These are phyloP conservation scores for Ametastegia equiseti DNA, from an alignment of 2,888 invertebrate species.

Conservation along the genomic window DNA sequence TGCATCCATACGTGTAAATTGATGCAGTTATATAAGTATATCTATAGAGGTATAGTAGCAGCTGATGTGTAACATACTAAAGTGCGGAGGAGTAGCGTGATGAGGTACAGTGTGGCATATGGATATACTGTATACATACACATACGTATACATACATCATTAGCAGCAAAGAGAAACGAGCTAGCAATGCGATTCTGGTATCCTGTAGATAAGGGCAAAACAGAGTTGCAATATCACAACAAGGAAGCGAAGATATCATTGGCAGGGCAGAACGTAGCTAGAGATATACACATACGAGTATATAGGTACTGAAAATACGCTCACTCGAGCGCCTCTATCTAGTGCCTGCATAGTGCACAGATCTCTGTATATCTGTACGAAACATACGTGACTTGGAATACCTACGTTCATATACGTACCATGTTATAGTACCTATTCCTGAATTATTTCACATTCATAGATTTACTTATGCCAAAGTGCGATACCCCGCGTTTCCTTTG, in stretches of 20 bases:
- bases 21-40: too few species aligned
- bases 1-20: conserved; percentile 1
- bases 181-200: conserved; percentile 27
- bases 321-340: conserved; percentile 15
- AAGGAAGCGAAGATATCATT: conserved; percentile 30
- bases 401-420: background rate
- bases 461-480: background rate
- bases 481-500: too few species aligned
- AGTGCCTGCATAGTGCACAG: background rate
- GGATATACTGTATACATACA: too few species aligned
- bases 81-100: too few species aligned
- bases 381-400: conserved; percentile 26
- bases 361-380: background rate
- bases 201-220: conserved; percentile 35
- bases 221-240: conserved; percentile 34
- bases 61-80: too few species aligned
- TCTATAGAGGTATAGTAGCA: too few species aligned
- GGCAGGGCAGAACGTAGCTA: too few species aligned
- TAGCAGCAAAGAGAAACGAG: conserved; percentile 19
- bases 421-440: background rate
- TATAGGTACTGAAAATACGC: conserved; percentile 21
- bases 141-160: conserved; percentile 3
- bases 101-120: too few species aligned
- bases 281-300: too few species aligned
- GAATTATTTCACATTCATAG: background rate